phyloP scores from a whole-genome alignment of 92 coral and sea anemone species.

The Epizoanthus stellaris region DNA sequence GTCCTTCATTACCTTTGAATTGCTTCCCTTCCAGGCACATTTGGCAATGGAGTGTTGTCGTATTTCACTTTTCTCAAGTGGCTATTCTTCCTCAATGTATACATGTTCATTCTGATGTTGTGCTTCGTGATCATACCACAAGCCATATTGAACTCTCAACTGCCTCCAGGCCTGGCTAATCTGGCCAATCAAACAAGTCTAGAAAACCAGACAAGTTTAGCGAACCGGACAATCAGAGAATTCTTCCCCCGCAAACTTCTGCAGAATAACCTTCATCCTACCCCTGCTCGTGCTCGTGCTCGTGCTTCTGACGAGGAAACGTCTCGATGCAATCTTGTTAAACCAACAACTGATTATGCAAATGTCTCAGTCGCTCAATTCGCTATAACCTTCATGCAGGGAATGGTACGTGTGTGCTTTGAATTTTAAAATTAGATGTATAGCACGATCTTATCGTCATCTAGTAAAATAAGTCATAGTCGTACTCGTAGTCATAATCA shows the following conservation, averaged over 20 bases:
- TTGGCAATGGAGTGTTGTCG: slow-evolving; percentile 88
- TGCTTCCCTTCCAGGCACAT: slow-evolving; percentile 63
- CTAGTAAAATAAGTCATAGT: too few relatives aligned
- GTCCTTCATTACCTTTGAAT: too few relatives aligned
- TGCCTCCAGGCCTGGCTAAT: slow-evolving; percentile 17
- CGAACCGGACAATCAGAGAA: slow-evolving; percentile 8
- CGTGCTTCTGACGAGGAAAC: not conserved
- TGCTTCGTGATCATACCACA: slow-evolving; percentile 84
- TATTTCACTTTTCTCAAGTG: slow-evolving; percentile 90
- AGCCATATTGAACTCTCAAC: slow-evolving; percentile 66
- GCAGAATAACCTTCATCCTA: not conserved
- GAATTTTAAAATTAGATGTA: too few relatives aligned
- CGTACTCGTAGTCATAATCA: too few relatives aligned
- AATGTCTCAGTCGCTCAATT: slow-evolving; percentile 50
- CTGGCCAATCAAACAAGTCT: slow-evolving; percentile 22
- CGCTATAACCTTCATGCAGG: slow-evolving; percentile 73
- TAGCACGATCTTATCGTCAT: too few relatives aligned
- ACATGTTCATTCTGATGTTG: slow-evolving; percentile 61
- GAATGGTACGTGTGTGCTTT: slow-evolving; percentile 66
- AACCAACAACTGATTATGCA: slow-evolving; percentile 47
- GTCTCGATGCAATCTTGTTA: slow-evolving; percentile 45
- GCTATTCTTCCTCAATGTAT: slow-evolving; percentile 69
- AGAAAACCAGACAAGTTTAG: slow-evolving; percentile 18
- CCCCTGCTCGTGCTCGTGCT: slow-evolving; percentile 2
- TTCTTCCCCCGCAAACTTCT: not conserved